These are phyloP conservation scores for Drosophila aldrichi DNA, from an alignment of 2,888 invertebrate genomes.

Conservation along the genomic window DNA sequence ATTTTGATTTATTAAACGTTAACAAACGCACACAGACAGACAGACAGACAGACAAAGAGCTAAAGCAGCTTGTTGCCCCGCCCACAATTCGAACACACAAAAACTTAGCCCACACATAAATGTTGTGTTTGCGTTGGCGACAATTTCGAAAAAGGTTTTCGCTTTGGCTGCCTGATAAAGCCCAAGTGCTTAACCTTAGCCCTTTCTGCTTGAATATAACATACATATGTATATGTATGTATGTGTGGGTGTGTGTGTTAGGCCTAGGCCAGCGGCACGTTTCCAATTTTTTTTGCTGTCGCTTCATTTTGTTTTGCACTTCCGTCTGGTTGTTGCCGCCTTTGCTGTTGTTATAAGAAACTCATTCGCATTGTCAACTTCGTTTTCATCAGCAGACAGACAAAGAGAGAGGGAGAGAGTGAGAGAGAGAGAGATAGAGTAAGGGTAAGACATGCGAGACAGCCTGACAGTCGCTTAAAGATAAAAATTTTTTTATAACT, in stretches of 20 bases:
- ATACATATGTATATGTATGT: not conserved
- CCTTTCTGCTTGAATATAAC: constrained; percentile 23
- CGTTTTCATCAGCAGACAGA: constrained; percentile 74
- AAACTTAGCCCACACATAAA: constrained; percentile 42
- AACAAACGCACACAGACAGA: constrained; percentile 39
- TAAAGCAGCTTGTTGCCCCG: constrained; percentile 1
- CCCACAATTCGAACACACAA: constrained; percentile 5
- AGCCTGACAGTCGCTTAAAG: constrained; percentile 72
- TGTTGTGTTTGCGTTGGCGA: constrained; percentile 59
- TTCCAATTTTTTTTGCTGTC: constrained; percentile 73
- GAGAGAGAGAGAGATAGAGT: not conserved
- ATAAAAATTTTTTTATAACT: constrained; percentile 74
- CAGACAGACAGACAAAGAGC: not conserved
- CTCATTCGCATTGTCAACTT: constrained; percentile 79
- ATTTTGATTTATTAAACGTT: constrained; percentile 83
- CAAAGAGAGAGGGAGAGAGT: not conserved
- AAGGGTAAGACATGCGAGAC: constrained; percentile 8
- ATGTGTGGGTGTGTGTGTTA: not conserved
- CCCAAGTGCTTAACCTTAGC: constrained; percentile 66
- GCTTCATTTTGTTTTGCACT: constrained; percentile 74
- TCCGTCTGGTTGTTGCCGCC: constrained; percentile 27
- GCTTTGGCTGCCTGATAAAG: constrained; percentile 22
- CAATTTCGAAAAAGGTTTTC: constrained; percentile 45
- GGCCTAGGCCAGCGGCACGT: constrained; percentile 63
- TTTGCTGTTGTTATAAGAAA: constrained; percentile 70